Base-by-base conservation (phyloP, 2,797 vertebrate species). In the Lepidocolaptes lacrymiger region DNA sequence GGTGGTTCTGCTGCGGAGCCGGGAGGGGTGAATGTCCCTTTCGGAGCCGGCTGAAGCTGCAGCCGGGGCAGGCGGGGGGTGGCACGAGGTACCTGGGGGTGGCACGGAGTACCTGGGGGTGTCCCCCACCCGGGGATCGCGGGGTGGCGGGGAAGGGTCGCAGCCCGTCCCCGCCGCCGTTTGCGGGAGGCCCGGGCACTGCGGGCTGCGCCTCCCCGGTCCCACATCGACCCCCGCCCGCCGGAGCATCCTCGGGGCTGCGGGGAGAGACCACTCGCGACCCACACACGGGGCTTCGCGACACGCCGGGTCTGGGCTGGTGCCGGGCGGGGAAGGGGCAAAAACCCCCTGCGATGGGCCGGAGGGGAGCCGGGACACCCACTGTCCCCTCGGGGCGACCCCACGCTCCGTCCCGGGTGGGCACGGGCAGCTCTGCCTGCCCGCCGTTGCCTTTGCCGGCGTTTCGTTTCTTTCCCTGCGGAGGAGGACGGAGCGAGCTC, bases 291-390 rank as follows among this genome's bases (percentile, higher is more conserved):
- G 28, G 12, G 16, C 19, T 51, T 12, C 59, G 4, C 6, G 26
- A 21, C 13, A 6, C 44, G 0, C 10, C 7, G 32, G 22, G 28
- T 16, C 23, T 6, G 34, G 37, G 49, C 14, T 27, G 32, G 12
- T 41, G 9, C 4, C 12, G n/a, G 20, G 8, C 1, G 10, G 26
- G 14, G 48, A 66, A 71, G 18, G 24, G 52, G 7, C 2, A 8
- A 5, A 23, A 7, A 5, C 2, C 3, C 2, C 9, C n/a, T 48
- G 13, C 12, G 24, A 14, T 4, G 48, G 24, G 15, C 6, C 23
- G 3, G 23, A 15, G 62, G 5, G 34, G 14, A n/a, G 11, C 30
- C 19, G 17, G 26, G 28, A 13, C 0, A 10, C 10, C 8, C 18
- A 37, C 37, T 14, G 2, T 2, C 15, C 16, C 5, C 16, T 13